Evolutionary conservation across 2,888 invertebrate species (phyloP), one percentile per base, ranked within the genome.

Genomic region (Drosophila bunnanda): DNA sequence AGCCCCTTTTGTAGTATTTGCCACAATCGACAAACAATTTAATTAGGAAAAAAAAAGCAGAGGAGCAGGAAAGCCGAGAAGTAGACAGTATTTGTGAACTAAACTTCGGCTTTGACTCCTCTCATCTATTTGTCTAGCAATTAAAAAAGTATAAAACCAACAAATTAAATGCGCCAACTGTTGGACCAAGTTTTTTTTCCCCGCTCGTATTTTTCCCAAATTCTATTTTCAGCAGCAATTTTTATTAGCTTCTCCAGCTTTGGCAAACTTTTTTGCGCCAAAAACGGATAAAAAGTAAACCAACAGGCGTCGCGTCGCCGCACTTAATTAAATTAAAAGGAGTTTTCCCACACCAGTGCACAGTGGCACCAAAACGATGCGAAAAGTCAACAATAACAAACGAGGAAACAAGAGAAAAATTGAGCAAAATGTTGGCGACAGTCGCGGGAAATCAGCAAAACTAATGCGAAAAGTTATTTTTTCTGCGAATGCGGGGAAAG

Each of bases 71-170:
- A n/a, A 46, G 17, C 10, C n/a, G 7, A 52, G 12, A 32, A 43
- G 30, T 36, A 9, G 39, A 54, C 30, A 36, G 38, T 54, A 50
- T 66, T 65, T 46, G 25, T 36, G 36, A 44, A 28, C 52, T 32
- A 8, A 68, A 48, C 55, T 41, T 61, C 20, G 38, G 53, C 44
- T 53, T 61, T 58, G 57, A 67, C 39, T 66, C 52, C 60, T 68
- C 73, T 61, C 70, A 64, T 82, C 80, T 82, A 84, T 87, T 82
- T 86, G 83, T 86, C 84, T 78, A 81, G 85, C 88, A 83, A 83
- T 83, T 83, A 83, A 83, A 88, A 67, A 83, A 88, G 89, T 88
- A 86, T 75, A 88, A 88, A 81, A 80, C 87, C 76, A 80, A 84
- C 87, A 83, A 88, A 83, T 88, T 88, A 88, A 83, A 83, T 69